Percentiles rank a stretch among this genome's conserved stretches.
Evolutionary conservation across 2,113 vertebrate genomes (phyloP).

Genomic region (Heterotis niloticus): DNA sequence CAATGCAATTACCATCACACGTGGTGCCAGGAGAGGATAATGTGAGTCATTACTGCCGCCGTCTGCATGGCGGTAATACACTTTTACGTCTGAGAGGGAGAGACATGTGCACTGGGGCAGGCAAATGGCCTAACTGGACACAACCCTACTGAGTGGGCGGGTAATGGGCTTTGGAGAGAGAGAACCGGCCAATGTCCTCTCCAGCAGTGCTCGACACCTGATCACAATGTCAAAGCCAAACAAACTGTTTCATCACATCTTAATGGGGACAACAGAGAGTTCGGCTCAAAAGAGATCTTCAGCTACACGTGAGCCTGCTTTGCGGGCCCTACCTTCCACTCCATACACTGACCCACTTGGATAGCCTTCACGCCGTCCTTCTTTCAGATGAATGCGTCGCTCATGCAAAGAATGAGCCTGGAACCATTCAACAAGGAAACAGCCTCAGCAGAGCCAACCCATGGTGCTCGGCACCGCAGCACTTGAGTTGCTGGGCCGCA

Average conservation of each 20-base stretch:
- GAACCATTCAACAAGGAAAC: neutral
- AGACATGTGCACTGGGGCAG: conserved; percentile 54
- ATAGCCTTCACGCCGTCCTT: neutral
- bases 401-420: neutral
- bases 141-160: conserved; percentile 48
- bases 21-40: conserved; percentile 14
- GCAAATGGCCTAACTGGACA: conserved; percentile 58
- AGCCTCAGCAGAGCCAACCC: neutral
- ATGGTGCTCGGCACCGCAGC: no score
- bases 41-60: neutral
- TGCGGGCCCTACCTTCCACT: conserved; percentile 50
- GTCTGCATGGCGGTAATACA: neutral
- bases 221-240: conserved; percentile 32
- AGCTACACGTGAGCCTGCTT: no score
- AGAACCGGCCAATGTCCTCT: neutral
- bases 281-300: conserved; percentile 1
- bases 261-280: conserved; percentile 44
- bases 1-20: neutral
- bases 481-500: no score
- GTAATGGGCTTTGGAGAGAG: conserved; percentile 51
- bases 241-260: neutral
- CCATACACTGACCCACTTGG: conserved; percentile 15
- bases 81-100: conserved; percentile 30
- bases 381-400: neutral
- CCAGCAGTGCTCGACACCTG: neutral